Conservation (phyloP, 92 coral and sea anemone species). For the Montipora capitata region DNA sequence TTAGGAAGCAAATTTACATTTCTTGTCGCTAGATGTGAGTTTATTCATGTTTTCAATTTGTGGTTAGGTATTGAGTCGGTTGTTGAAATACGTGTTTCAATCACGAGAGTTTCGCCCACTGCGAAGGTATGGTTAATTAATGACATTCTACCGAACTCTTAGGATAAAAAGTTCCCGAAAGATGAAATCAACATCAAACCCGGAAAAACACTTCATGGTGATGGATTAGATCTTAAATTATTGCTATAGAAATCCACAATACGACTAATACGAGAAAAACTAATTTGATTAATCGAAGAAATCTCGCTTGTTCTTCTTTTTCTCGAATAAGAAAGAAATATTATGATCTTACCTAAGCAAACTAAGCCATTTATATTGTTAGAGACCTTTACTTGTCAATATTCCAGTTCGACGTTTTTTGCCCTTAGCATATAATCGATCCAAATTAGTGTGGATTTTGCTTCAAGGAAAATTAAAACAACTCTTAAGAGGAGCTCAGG, state of each 20-base stretch:
- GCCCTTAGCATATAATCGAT: too few relatives aligned
- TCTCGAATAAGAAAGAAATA: neutral
- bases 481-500: too few relatives aligned
- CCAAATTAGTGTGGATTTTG: too few relatives aligned
- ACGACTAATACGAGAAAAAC: too few relatives aligned
- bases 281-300: neutral
- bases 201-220: neutral
- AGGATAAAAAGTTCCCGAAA: slow-evolving; percentile 6
- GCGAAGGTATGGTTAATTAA: slow-evolving; percentile 50
- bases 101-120: slow-evolving; percentile 31
- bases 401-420: too few relatives aligned
- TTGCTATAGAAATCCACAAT: neutral
- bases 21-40: slow-evolving; percentile 16
- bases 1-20: slow-evolving; percentile 42
- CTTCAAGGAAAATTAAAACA: too few relatives aligned
- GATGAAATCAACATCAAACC: slow-evolving; percentile 17
- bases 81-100: slow-evolving; percentile 39
- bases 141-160: neutral
- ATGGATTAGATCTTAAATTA: neutral
- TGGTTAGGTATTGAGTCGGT: slow-evolving; percentile 46
- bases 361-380: too few relatives aligned
- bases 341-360: neutral
- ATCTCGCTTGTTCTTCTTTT: neutral
- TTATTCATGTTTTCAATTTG: slow-evolving; percentile 63
- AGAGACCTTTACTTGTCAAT: too few relatives aligned